phyloP scores from a whole-genome alignment of 35 echinoderm and acorn worm species.

The Strongylocentrotus purpuratus region DNA sequence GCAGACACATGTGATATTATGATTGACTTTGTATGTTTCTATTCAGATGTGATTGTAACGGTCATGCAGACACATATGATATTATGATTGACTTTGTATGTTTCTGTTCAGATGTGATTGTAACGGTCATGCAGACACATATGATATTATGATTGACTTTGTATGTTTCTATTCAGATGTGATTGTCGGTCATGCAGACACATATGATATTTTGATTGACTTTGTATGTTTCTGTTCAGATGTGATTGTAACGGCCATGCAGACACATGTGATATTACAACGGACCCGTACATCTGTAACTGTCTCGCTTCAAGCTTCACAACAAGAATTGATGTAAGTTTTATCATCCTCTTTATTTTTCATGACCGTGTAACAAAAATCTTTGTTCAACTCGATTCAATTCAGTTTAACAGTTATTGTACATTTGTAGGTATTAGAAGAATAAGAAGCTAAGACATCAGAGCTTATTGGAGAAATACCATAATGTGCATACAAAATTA shows the following conservation, averaged over 20 bases:
- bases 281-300: conserved; percentile 83
- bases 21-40: neutral
- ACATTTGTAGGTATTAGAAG: too few species aligned
- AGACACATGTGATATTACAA: conserved; percentile 65
- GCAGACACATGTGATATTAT: conserved; percentile 75
- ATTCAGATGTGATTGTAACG: conserved; percentile 87
- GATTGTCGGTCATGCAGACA: conserved; percentile 86
- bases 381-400: too few species aligned
- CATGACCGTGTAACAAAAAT: too few species aligned
- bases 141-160: conserved; percentile 56
- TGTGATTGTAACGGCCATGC: conserved; percentile 97
- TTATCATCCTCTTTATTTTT: neutral
- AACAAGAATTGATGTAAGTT: conserved; percentile 80
- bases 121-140: conserved; percentile 81
- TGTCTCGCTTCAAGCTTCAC: conserved; percentile 84
- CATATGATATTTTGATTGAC: conserved; percentile 53
- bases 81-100: neutral
- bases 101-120: conserved; percentile 79
- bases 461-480: too few species aligned
- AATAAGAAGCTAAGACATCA: too few species aligned
- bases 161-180: conserved; percentile 61
- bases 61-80: conserved; percentile 84
- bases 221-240: conserved; percentile 41
- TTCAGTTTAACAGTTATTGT: too few species aligned
- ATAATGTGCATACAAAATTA: too few species aligned